Evolutionary conservation across 2,797 vertebrate species (phyloP), one percentile per base, ranked within the genome.

Genomic region (Cirrhinus mrigala): DNA sequence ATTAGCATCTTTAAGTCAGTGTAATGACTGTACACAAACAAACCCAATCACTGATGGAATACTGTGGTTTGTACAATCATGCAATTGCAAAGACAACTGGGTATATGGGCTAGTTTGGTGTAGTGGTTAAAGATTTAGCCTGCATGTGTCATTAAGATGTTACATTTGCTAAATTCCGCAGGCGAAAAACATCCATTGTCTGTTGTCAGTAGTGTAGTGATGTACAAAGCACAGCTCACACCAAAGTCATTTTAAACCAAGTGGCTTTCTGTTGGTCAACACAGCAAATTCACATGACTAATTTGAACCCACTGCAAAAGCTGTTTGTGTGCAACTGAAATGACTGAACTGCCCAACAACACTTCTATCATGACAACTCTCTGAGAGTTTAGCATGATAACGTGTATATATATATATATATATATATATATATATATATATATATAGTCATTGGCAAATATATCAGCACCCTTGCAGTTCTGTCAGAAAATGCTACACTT

Each of bases 1-100:
- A 22, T 52, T 79, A 83, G 82, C 73, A 68, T 56, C 82, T 29
- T 56, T 60, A 75, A 46, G 66, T 78, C 85, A 84, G 48, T 78
- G 22, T 82, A 82, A 86, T 73, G 20, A 74, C 58, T 54, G 37
- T 33, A 56, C 80, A 74, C 68, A 52, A 81, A 82, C 64, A 79
- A 37, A 74, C 24, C 71, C 82, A 46, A 22, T n/a, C 62, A 37
- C 62, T 81, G 46, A 37, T 54, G 62, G 62, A 68, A 37, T 15
- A 80, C 14, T 80, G 27, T 10, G 27, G 62, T 29, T 33, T 64
- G 62, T 64, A 64, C 15, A 64, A 27, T 64, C 14, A 64, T 29
- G 62, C 27, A 7, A 29, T 64, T 64, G 27, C 27, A 64, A 64
- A 6, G 27, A 64, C 6, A 33, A 68, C 24, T 68, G 78, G 60